Evolutionary conservation across 2,113 vertebrate species (phyloP), one percentile per base, ranked within the genome.

Genomic region (Heterochromis multidens): DNA sequence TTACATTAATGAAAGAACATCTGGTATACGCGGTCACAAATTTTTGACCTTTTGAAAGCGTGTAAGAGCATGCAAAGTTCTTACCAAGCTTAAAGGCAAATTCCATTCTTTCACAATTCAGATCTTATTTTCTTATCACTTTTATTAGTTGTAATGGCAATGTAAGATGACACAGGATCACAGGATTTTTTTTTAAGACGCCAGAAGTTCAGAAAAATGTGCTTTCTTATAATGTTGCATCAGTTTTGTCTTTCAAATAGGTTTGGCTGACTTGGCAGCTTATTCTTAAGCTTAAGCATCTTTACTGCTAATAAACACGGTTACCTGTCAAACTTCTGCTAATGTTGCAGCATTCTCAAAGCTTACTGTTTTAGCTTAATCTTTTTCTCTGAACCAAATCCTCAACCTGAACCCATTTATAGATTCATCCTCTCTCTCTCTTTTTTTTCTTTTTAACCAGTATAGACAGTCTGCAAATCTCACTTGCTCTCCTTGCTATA

Each of bases 231-330:
- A n/a, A n/a, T n/a, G n/a, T n/a, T n/a, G n/a, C n/a, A n/a, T n/a
- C n/a, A 67, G 63, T 67, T 67, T 65, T 27, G 14, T 13, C n/a
- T 21, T 19, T 46, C 63, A 40, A 65, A 70, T 19, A 72, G 40
- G 11, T 49, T 70, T 70, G 37, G 25, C 63, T 43, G 11, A 13
- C 40, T 46, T 70, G 23, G 37, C 25, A 27, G 37, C 25, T 67
- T 67, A 35, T 1, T 2, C 13, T 37, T 43, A 25, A 43, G 14
- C 40, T 72, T 25, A 0, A 49, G 40, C 8, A 2, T 72, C 43
- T 46, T 46, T 46, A 14, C 10, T 2, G 35, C 35, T 37, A 8
- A 40, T 40, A 40, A 11, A 10, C 40, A 43, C 40, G 1, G 6
- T 49, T 49, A 49, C 46, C 46, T 17, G 46, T 6, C 46, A 16